Conservation (phyloP, 2,888 invertebrate genomes). For the Pterobdella sp. region DNA sequence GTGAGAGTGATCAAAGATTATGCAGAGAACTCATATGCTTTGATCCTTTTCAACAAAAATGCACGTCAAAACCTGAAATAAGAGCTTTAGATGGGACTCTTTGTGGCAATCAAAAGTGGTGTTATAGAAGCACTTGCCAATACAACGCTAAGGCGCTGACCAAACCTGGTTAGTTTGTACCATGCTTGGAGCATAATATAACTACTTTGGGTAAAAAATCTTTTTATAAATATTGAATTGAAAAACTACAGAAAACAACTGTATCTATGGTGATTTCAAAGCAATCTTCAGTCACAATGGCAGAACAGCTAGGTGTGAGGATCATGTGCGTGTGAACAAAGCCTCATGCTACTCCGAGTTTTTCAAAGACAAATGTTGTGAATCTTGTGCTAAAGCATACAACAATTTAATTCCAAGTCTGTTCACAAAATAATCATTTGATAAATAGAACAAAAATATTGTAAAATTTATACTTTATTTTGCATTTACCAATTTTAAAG, state of each 20-base stretch:
- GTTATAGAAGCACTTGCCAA: constrained; percentile 21
- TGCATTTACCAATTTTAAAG: neutral
- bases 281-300: neutral
- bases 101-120: constrained; percentile 40
- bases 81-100: constrained; percentile 42
- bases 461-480: no score
- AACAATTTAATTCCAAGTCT: neutral
- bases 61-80: constrained; percentile 36
- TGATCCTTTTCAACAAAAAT: constrained; percentile 32
- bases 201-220: constrained; percentile 11
- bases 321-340: neutral
- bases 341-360: constrained; percentile 26
- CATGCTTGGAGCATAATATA: neutral
- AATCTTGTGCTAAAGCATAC: constrained; percentile 5
- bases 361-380: constrained; percentile 15
- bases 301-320: constrained; percentile 3
- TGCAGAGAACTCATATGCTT: constrained; percentile 25
- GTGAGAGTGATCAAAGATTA: constrained; percentile 26
- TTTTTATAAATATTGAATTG: neutral
- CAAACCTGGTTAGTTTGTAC: constrained; percentile 18
- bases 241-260: constrained; percentile 21
- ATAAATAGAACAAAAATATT: no score
- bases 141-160: constrained; percentile 15
- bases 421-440: constrained; percentile 15
- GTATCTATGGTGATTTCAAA: constrained; percentile 30